phyloP scores from a whole-genome alignment of 1,140 invertebrate genomes.

The Hormaphis cornu region DNA sequence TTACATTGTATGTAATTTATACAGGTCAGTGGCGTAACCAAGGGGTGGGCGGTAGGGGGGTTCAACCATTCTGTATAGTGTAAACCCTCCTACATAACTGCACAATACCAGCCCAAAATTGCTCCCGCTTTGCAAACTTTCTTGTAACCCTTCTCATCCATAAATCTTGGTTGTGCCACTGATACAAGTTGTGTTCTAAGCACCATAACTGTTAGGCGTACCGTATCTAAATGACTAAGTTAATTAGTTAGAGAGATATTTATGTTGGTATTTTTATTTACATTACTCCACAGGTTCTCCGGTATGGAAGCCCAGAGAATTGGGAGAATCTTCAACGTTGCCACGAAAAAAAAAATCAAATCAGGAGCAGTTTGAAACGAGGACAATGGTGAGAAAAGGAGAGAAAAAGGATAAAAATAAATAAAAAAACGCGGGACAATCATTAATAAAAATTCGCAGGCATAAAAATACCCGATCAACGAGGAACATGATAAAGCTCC shows the following conservation, averaged over 20 bases:
- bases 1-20: background rate
- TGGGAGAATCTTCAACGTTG: constrained; percentile 39
- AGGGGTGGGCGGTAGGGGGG: too few species aligned
- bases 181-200: background rate
- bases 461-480: background rate
- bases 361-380: constrained; percentile 36
- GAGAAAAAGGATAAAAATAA: constrained; percentile 31
- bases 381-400: constrained; percentile 34
- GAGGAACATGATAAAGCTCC: background rate
- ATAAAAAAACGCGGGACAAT: constrained; percentile 28
- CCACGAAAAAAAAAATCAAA: constrained; percentile 40
- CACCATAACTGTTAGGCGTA: background rate
- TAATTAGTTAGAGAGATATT: background rate
- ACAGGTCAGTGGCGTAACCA: too few species aligned
- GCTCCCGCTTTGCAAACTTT: too few species aligned
- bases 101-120: too few species aligned
- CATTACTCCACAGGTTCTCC: constrained; percentile 61
- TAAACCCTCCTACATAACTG: too few species aligned
- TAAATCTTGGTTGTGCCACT: too few species aligned
- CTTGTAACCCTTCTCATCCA: too few species aligned
- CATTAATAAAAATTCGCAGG: background rate
- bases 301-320: constrained; percentile 82
- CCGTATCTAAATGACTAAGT: background rate
- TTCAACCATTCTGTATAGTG: too few species aligned
- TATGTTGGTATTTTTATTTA: background rate